Percentiles rank a stretch among this genome's conserved stretches.
phyloP scores from a whole-genome alignment of 2,888 invertebrate genomes.

The Endomychus coccineus region DNA sequence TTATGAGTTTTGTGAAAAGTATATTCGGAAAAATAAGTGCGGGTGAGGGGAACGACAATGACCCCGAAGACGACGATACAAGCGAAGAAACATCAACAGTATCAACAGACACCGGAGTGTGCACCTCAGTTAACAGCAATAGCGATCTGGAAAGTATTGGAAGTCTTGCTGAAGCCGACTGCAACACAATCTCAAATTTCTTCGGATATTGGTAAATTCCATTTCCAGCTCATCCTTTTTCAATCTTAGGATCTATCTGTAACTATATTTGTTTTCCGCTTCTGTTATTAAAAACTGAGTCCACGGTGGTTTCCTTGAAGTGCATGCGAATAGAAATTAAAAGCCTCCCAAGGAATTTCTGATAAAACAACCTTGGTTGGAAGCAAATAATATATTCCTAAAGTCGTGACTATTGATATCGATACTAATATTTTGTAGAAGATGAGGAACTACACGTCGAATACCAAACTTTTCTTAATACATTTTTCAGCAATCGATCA shows the following conservation, averaged over 20 bases:
- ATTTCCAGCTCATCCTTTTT: not conserved
- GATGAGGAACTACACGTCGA: no score
- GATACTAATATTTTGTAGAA: no score
- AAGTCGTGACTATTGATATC: no score
- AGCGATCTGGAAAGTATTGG: slow-evolving; percentile 28
- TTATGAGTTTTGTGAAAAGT: slow-evolving; percentile 41
- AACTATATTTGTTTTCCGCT: not conserved
- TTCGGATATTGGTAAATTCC: slow-evolving; percentile 43
- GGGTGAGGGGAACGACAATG: slow-evolving; percentile 28
- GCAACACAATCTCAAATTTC: slow-evolving; percentile 42
- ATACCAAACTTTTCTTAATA: no score
- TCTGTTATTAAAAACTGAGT: no score
- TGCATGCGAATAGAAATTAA: no score
- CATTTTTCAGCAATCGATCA: no score
- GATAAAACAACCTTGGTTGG: no score
- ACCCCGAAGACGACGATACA: slow-evolving; percentile 33
- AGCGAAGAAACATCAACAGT: slow-evolving; percentile 35
- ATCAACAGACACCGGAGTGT: slow-evolving; percentile 39
- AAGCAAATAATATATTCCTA: no score
- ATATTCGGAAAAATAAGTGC: slow-evolving; percentile 37
- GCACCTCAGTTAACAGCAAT: slow-evolving; percentile 33
- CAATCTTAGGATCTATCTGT: no score
- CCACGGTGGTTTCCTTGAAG: no score
- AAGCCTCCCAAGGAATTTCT: no score
- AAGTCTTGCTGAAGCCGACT: slow-evolving; percentile 35